Conservation (phyloP, 2,888 invertebrate genomes). For the Tenthredo notha region DNA sequence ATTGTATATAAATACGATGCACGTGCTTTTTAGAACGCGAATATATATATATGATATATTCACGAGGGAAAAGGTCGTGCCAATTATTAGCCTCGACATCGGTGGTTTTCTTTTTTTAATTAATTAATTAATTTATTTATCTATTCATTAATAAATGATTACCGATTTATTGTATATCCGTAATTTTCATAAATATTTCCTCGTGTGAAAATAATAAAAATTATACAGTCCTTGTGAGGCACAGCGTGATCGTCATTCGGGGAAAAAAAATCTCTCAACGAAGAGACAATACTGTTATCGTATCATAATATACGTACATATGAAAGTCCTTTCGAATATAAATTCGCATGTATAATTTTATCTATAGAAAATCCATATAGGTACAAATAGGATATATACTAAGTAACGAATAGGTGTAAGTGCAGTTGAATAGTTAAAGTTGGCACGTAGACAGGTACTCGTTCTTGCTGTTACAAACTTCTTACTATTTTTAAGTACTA, state of each 20-base stretch:
- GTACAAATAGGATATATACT: too few species aligned
- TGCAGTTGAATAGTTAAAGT: background rate
- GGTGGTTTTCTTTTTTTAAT: background rate
- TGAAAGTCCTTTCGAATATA: too few species aligned
- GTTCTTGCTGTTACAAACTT: background rate
- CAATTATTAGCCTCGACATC: background rate
- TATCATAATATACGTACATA: too few species aligned
- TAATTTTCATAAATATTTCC: background rate
- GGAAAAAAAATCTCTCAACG: too few species aligned
- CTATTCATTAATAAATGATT: background rate
- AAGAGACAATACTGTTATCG: too few species aligned
- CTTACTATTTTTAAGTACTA: conserved; percentile 69
- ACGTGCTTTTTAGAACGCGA: background rate
- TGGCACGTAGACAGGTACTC: conserved; percentile 6
- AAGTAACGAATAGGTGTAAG: too few species aligned
- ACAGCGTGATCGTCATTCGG: background rate
- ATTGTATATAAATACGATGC: background rate
- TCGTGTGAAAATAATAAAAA: background rate
- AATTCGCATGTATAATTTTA: too few species aligned
- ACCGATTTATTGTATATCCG: background rate
- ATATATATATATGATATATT: background rate
- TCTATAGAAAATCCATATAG: too few species aligned
- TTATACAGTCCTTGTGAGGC: background rate
- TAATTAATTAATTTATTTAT: too few species aligned
- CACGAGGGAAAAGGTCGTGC: background rate